These are phyloP conservation scores for Hirundo rustica DNA, from an alignment of 2,797 vertebrate species.

Conservation along the genomic window DNA sequence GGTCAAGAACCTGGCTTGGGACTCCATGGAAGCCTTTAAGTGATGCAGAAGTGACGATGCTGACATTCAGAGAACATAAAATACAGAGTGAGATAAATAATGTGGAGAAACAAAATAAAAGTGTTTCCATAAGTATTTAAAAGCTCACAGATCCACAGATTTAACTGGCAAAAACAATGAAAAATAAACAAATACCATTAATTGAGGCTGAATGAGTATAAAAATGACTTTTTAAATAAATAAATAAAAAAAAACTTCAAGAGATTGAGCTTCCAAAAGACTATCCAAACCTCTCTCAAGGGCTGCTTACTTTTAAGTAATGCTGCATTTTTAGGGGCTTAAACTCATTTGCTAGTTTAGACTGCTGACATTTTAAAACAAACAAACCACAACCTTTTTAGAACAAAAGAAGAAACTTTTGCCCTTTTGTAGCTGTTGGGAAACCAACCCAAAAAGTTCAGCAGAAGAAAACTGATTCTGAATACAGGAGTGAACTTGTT, in stretches of 20 bases:
- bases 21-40: not conserved
- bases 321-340: not conserved
- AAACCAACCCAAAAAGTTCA: not conserved
- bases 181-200: not conserved
- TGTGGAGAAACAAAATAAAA: not conserved
- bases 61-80: not conserved
- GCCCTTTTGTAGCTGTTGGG: not conserved
- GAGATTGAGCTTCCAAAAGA: not conserved
- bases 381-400: not conserved
- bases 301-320: not conserved
- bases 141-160: not conserved
- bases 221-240: not conserved
- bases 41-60: not conserved
- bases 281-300: not conserved
- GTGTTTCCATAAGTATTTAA: fast-evolving
- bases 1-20: not conserved
- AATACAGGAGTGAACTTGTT: not conserved
- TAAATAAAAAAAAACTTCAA: not conserved
- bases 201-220: not conserved
- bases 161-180: not conserved
- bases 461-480: not conserved
- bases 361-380: not conserved
- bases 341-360: not conserved
- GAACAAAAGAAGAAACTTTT: not conserved
- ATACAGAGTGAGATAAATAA: not conserved